Evolutionary conservation across 2,888 invertebrate genomes (phyloP).

Genomic region (Neocrepidodera transversa): DNA sequence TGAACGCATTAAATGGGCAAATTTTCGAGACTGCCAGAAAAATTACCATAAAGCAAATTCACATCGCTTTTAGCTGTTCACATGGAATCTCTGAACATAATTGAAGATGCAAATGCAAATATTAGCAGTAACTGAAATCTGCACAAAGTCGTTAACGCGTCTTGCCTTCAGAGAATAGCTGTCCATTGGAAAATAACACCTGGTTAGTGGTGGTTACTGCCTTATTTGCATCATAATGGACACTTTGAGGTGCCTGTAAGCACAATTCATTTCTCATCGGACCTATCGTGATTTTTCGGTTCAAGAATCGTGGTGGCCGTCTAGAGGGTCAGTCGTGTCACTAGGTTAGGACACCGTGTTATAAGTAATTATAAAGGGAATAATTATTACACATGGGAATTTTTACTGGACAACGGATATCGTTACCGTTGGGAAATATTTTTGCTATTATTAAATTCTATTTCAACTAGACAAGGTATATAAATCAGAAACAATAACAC

Average conservation of each 20-base stretch:
- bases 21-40: constrained; percentile 8
- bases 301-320: constrained; percentile 37
- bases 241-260: constrained; percentile 41
- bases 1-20: neutral
- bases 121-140: constrained; percentile 55
- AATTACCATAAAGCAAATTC: constrained; percentile 33
- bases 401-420: constrained; percentile 31
- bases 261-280: constrained; percentile 39
- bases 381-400: constrained; percentile 51
- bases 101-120: constrained; percentile 52
- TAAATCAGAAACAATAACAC: no score
- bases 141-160: constrained; percentile 57
- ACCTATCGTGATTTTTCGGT: constrained; percentile 30
- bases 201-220: constrained; percentile 55
- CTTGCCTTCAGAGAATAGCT: constrained; percentile 56
- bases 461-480: no score
- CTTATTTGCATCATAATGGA: constrained; percentile 58
- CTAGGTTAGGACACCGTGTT: constrained; percentile 52
- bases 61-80: constrained; percentile 39
- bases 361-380: constrained; percentile 55
- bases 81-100: constrained; percentile 46
- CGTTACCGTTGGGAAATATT: constrained; percentile 42
- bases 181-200: constrained; percentile 57
- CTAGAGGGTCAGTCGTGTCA: constrained; percentile 55
- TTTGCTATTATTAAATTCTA: neutral